Evolutionary conservation across 2,888 invertebrate genomes (phyloP).

Genomic region (Autographa pulchrina): DNA sequence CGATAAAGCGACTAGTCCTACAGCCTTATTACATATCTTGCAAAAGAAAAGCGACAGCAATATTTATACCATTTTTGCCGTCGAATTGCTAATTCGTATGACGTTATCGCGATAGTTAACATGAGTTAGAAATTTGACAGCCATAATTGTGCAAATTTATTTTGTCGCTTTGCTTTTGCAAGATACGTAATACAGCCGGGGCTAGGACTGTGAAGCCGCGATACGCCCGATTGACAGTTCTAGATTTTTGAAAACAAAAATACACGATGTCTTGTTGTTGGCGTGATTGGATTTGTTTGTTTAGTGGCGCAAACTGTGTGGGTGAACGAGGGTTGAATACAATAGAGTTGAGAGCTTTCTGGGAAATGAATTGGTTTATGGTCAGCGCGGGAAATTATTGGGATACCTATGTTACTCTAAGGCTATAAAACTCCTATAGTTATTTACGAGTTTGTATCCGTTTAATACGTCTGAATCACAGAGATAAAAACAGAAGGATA

Average conservation of each 20-base stretch:
- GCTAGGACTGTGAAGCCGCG: conserved; percentile 47
- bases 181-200: conserved; percentile 2
- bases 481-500: no score
- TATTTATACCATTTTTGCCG: no score
- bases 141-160: no score
- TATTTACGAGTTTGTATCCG: no score
- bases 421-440: no score
- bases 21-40: no score
- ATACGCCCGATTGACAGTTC: conserved; percentile 54
- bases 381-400: background rate
- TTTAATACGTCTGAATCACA: no score
- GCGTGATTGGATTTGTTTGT: conserved; percentile 32
- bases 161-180: no score
- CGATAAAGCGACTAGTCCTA: conserved; percentile 52
- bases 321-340: background rate
- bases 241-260: conserved; percentile 52
- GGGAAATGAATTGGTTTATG: background rate
- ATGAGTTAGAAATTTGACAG: no score
- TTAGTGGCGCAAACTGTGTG: background rate
- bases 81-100: no score
- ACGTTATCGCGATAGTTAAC: no score
- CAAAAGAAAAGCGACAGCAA: no score
- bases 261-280: conserved; percentile 22
- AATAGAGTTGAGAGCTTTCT: background rate
- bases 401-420: background rate